Conservation (phyloP, 2,888 invertebrate genomes). For the Dolichomitus sp. region DNA sequence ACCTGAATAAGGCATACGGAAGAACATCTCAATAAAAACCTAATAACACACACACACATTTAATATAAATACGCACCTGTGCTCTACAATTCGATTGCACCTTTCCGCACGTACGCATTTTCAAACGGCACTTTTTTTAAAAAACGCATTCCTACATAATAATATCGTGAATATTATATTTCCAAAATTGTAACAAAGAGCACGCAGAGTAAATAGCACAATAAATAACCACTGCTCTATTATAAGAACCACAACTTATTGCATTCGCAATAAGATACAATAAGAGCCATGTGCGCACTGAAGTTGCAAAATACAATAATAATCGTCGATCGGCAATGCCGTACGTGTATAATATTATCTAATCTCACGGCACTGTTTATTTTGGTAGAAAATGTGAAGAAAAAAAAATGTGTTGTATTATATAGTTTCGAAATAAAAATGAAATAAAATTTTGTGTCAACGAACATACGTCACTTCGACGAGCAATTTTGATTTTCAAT, state of each 20-base stretch:
- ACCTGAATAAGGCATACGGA: too few relatives aligned
- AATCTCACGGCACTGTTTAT: background rate
- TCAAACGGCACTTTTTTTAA: background rate
- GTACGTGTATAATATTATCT: background rate
- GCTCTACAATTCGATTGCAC: background rate
- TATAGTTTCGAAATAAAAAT: background rate
- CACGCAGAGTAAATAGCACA: background rate
- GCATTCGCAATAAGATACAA: background rate
- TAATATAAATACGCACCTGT: conserved; percentile 9
- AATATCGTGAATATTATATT: background rate
- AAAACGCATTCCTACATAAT: background rate
- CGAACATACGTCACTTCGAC: conserved; percentile 24
- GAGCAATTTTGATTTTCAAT: conserved; percentile 22
- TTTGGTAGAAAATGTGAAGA: background rate
- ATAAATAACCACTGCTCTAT: background rate
- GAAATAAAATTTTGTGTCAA: conserved; percentile 29
- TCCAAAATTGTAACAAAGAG: background rate
- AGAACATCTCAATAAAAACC: too few relatives aligned
- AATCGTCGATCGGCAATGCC: background rate
- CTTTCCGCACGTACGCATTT: background rate
- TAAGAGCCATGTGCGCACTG: background rate
- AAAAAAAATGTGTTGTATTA: background rate
- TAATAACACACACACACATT: background rate
- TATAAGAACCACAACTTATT: background rate
- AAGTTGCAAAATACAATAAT: background rate